Conservation (phyloP, 2,888 invertebrate species). For the Melanophora roralis region DNA sequence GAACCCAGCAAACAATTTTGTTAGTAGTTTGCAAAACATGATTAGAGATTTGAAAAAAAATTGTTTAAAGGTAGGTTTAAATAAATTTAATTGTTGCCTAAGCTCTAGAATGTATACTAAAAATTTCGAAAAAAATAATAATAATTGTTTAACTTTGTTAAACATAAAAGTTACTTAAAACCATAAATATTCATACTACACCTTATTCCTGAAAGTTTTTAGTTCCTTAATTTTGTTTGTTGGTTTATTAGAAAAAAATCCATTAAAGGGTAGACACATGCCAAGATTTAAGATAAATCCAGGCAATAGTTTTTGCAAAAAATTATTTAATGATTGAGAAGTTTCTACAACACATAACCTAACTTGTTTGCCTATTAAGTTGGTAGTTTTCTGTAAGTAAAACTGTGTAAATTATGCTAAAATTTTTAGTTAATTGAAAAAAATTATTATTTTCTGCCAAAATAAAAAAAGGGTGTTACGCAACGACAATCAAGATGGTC, state of each 20-base stretch:
- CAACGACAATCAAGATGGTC: no score
- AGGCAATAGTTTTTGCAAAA: not conserved
- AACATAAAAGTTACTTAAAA: no score
- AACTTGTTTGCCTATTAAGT: not conserved
- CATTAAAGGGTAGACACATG: conserved; percentile 31
- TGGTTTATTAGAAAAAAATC: conserved; percentile 8
- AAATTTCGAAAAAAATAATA: no score
- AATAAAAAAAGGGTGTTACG: no score
- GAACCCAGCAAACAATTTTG: not conserved
- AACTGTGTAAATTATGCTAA: no score
- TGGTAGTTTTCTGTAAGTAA: not conserved
- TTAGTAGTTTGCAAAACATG: not conserved
- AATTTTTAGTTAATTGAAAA: no score
- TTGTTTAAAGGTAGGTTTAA: conserved; percentile 8
- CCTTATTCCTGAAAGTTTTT: no score
- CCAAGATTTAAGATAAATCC: not conserved
- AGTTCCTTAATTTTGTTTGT: no score
- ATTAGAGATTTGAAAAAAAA: not conserved
- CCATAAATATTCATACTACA: no score
- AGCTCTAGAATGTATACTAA: not conserved
- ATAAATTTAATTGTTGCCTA: not conserved
- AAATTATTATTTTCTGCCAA: no score
- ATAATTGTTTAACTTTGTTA: no score
- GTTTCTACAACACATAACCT: not conserved
- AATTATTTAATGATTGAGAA: not conserved